phyloP scores from a whole-genome alignment of 2,797 vertebrate genomes.

The Pteronotus mesoamericanus region DNA sequence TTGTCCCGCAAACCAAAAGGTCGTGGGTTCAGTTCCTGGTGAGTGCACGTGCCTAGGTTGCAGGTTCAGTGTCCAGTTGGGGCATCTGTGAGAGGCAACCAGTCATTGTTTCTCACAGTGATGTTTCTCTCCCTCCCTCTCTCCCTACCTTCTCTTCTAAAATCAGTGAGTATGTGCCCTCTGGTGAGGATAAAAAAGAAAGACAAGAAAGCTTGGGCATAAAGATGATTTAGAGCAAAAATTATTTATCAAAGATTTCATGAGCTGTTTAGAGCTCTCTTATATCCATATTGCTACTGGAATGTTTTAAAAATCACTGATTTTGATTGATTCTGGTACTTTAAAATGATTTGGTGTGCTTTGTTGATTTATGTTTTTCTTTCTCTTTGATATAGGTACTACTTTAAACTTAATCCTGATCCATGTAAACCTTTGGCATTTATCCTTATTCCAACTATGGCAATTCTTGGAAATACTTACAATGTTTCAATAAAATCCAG shows the following conservation, averaged over 20 bases:
- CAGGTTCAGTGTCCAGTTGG: no score
- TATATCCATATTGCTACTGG: neutral
- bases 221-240: neutral
- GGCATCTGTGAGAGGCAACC: neutral
- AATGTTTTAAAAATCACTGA: neutral
- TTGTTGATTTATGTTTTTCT: conserved; percentile 12
- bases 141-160: neutral
- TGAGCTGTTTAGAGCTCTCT: neutral
- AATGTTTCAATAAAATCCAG: conserved; percentile 87
- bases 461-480: conserved; percentile 90
- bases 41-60: neutral
- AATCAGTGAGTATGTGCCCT: neutral
- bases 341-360: neutral
- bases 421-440: conserved; percentile 89
- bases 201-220: neutral
- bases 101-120: neutral
- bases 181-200: neutral
- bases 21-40: no score
- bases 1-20: neutral
- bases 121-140: neutral
- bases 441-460: conserved; percentile 84
- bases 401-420: conserved; percentile 89
- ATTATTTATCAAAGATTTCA: neutral
- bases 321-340: neutral
- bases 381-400: conserved; percentile 83